These are phyloP conservation scores for Megaceryle alcyon DNA, from an alignment of 2,797 vertebrate genomes.

Conservation along the genomic window DNA sequence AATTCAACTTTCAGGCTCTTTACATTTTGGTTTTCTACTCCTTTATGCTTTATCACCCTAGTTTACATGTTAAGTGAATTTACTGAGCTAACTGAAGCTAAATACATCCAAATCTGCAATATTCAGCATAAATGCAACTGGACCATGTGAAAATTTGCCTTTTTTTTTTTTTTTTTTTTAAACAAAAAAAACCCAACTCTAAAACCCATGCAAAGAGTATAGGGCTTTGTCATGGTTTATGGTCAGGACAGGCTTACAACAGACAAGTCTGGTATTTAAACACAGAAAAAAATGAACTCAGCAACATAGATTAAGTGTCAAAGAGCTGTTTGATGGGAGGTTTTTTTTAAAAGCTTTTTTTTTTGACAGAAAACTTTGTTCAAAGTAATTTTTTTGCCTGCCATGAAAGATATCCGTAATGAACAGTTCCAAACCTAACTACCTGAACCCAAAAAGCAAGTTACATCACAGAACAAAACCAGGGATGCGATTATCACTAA, in stretches of 20 bases:
- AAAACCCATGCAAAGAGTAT: background rate
- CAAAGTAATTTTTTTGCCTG: background rate
- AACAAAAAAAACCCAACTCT: background rate
- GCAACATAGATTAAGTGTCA: background rate
- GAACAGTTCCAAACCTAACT: background rate
- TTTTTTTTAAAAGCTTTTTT: background rate
- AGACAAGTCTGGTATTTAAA: background rate
- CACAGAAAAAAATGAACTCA: background rate
- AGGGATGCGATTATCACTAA: accelerated
- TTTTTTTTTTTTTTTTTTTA: background rate
- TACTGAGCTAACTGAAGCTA: background rate
- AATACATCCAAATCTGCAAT: background rate
- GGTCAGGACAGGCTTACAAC: background rate
- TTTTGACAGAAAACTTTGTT: no score
- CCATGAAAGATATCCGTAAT: background rate
- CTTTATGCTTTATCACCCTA: background rate
- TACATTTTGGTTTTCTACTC: background rate
- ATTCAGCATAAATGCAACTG: background rate
- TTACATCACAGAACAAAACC: background rate
- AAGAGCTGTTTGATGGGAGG: background rate
- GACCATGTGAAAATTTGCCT: background rate
- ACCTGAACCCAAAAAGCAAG: background rate
- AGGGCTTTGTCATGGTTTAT: no score
- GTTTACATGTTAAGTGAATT: background rate
- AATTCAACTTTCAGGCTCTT: background rate